Conservation (phyloP, 2,113 vertebrate genomes). For the Tursiops truncatus region DNA sequence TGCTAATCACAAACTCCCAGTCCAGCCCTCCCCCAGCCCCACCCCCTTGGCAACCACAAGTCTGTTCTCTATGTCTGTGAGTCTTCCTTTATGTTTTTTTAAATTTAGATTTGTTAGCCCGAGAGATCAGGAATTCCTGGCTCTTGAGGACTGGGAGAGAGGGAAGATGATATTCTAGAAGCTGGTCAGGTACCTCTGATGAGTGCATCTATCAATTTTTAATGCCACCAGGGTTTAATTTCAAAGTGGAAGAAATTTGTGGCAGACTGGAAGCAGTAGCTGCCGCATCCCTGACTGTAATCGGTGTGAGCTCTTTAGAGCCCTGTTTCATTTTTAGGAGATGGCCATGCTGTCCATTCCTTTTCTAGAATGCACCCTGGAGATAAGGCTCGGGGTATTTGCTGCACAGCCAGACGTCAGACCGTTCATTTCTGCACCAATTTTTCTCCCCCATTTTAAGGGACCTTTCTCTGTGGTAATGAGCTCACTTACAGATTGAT, state of each 20-base stretch:
- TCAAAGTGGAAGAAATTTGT: background rate
- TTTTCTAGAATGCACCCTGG: background rate
- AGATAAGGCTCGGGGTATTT: background rate
- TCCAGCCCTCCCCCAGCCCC: background rate
- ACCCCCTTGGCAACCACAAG: background rate
- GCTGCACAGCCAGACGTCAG: background rate
- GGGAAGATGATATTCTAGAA: slow-evolving; percentile 32
- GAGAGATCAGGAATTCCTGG: background rate
- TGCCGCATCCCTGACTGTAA: rapidly evolving
- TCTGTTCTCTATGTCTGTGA: background rate
- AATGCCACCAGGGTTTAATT: background rate
- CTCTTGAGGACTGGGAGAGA: background rate
- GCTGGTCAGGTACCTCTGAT: background rate
- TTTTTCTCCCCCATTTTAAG: background rate
- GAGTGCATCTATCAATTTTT: slow-evolving; percentile 29
- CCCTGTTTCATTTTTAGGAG: rapidly evolving
- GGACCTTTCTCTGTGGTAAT: background rate
- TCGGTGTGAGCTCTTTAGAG: background rate
- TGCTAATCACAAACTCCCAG: background rate
- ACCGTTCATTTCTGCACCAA: background rate
- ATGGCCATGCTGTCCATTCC: rapidly evolving
- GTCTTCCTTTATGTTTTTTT: background rate
- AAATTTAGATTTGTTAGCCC: background rate
- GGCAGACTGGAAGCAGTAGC: background rate
- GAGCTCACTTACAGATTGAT: background rate